Base-by-base conservation (phyloP, 2,797 vertebrate genomes). In the Epinephelus coioides region DNA sequence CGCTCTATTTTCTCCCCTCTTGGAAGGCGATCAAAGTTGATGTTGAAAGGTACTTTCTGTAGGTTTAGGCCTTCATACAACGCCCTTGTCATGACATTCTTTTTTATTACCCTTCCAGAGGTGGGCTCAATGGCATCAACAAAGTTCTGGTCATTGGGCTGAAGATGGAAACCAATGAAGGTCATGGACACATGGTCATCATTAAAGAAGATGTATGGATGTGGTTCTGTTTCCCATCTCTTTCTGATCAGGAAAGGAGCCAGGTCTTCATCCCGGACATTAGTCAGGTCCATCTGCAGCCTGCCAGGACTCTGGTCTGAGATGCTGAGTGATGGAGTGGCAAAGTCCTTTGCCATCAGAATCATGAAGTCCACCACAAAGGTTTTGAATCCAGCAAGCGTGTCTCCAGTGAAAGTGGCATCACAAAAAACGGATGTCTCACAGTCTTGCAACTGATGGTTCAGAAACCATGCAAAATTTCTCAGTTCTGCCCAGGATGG, bases 331-430 rank as follows among this genome's bases (percentile, higher is more conserved):
- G 98, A 98, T 1, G 98, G 98, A 0, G 98, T 98, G 27, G 98
- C 97, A 76, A 99, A 99, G 86, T 99, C 98, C 54, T 97, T 97
- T 0, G 98, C 98, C 98, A 99, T 99, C 46, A 97, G 76, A 89
- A 99, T 97, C 98, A 99, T 98, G 91, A 99, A 99, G 73, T 95
- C 87, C 8, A 99, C 98, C 6, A 99, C 97, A 88, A 99, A 99
- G 73, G 90, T 96, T 94, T 97, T 99, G 91, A 99, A 99, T 53
- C 98, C 97, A 4, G 46, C 60, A 61, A 99, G 77, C 0, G 95
- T 96, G 88, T 99, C 98, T 34, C 94, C 92, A 8, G 94, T 92
- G 21, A 97, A 91, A 0, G 2, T 6, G 4, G 89, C 72, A 27
- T 98, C 82, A 87, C 98, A 99, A 59, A 99, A 99, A 30, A 95